A percentile compares a stretch with the other conserved stretches of the same genome.
Evolutionary conservation across 2,797 vertebrate species (phyloP).

Genomic region (Falco columbarius): DNA sequence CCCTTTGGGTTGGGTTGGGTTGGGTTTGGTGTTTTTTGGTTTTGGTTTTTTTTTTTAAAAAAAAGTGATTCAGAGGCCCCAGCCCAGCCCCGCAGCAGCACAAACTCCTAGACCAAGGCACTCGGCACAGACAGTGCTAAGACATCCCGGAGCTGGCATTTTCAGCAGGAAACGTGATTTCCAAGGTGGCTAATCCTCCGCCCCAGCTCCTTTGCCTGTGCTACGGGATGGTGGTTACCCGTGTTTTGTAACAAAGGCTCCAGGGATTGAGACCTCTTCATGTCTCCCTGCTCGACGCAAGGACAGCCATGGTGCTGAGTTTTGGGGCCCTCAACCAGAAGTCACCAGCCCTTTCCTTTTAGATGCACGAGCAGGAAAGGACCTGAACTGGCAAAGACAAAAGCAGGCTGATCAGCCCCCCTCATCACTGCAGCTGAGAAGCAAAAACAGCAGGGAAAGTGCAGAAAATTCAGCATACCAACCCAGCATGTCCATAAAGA

Average conservation of each 20-base stretch:
- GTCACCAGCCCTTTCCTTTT: background rate
- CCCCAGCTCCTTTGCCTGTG: background rate
- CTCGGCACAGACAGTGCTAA: background rate
- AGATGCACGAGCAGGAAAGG: background rate
- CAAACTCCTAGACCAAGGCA: background rate
- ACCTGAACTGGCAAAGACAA: background rate
- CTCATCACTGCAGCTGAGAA: background rate
- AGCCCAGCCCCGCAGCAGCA: background rate
- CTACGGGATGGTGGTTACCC: accelerated
- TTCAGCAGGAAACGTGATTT: background rate
- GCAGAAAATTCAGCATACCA: background rate
- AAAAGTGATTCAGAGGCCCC: background rate
- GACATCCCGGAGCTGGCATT: background rate
- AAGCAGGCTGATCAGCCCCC: background rate
- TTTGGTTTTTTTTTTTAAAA: background rate
- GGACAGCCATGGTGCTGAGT: background rate
- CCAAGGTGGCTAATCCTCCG: background rate
- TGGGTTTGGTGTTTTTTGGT: background rate
- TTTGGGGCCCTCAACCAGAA: background rate
- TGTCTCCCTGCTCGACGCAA: accelerated
- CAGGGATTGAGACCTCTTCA: accelerated
- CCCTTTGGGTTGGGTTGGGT: background rate
- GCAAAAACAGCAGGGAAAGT: background rate
- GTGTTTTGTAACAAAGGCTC: accelerated
- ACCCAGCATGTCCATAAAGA: background rate